These are phyloP conservation scores for Peromyscus polionotus DNA, from an alignment of 2,113 vertebrate genomes.

Conservation along the genomic window DNA sequence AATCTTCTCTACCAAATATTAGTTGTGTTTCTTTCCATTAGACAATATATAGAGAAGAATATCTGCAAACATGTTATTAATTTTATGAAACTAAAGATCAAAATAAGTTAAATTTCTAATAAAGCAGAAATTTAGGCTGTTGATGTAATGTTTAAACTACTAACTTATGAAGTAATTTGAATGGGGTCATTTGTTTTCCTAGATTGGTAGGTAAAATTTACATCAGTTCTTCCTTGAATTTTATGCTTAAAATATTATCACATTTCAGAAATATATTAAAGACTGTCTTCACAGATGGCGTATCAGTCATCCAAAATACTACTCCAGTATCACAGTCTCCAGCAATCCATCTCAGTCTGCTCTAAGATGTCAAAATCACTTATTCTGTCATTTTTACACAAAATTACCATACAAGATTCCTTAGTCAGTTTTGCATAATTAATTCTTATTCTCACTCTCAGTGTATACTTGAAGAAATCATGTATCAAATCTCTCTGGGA, in stretches of 20 bases:
- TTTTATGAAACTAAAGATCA: not conserved
- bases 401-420: not conserved
- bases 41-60: not conserved
- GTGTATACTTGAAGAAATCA: not conserved
- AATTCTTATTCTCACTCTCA: not conserved
- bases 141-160: not conserved
- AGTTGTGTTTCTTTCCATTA: not conserved
- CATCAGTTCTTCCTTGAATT: constrained; percentile 22
- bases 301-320: not conserved
- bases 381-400: not conserved
- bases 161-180: not conserved
- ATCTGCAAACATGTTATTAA: not conserved
- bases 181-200: not conserved
- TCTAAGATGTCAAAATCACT: constrained; percentile 44
- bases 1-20: not conserved
- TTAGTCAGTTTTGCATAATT: not conserved
- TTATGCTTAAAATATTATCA: constrained; percentile 19
- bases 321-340: not conserved
- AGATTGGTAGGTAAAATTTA: not conserved
- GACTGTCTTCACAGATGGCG: not conserved
- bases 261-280: not conserved
- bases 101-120: constrained; percentile 29
- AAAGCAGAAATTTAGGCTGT: not conserved
- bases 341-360: not conserved
- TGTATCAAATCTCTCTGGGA: constrained; percentile 31